A percentile compares a stretch with the other conserved stretches of the same genome.
These are phyloP conservation scores for pig (Sus scrofa) DNA, from an alignment of 2,113 vertebrate species.

Conservation along the genomic window T2T-Sscrofa CM000824.6:71781501-71782000, in stretches of 20 bases:
- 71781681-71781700: constrained; percentile 12
- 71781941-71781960: background rate
- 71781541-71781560: background rate
- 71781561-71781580: background rate
- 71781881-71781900: background rate
- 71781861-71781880: background rate
- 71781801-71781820: background rate
- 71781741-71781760: background rate
- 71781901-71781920: background rate
- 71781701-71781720: background rate
- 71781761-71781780: background rate
- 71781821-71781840: background rate
- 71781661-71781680: background rate
- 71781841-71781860: background rate
- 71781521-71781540: background rate
- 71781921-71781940: background rate
- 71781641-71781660: background rate
- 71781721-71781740: background rate
- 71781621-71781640: background rate
- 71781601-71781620: background rate
- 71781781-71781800: background rate
- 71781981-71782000: background rate
- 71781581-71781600: background rate
- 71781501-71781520: background rate
- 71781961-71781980: background rate